Percentiles rank a stretch among this genome's conserved stretches.
phyloP scores from a whole-genome alignment of 2,888 invertebrate genomes.

The Bursaphelenchus okinawaensis region DNA sequence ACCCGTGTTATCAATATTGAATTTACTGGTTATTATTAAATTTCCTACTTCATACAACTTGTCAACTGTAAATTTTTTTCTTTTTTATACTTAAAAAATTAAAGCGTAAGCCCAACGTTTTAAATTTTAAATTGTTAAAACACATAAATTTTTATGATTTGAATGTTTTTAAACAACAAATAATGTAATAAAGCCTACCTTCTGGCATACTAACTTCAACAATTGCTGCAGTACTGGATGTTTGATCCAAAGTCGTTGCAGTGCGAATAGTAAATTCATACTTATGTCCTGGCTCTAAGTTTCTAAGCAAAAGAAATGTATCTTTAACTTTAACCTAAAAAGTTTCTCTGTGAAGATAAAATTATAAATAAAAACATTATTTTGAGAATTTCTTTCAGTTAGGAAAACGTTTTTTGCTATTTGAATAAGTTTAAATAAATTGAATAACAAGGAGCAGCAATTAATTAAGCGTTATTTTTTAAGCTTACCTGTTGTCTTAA shows the following conservation, averaged over 20 bases:
- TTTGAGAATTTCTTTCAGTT: neutral
- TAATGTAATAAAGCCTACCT: conserved; percentile 36
- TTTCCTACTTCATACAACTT: conserved; percentile 56
- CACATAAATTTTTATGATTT: conserved; percentile 4
- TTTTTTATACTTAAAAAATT: no score
- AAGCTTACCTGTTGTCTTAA: conserved; percentile 41
- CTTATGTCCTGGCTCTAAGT: conserved; percentile 48
- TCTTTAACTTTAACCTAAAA: conserved; percentile 50
- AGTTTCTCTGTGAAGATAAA: neutral
- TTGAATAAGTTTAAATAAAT: neutral
- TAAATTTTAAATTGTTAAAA: neutral
- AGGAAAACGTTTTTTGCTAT: conserved; percentile 6
- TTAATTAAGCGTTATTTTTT: no score
- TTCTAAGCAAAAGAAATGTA: conserved; percentile 44
- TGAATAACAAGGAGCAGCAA: no score
- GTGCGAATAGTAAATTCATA: conserved; percentile 54
- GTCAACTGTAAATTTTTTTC: conserved; percentile 33
- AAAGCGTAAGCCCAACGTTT: no score
- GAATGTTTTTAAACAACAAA: no score
- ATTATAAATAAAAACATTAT: neutral
- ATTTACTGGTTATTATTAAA: conserved; percentile 49
- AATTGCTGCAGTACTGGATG: conserved; percentile 52
- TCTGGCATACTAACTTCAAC: conserved; percentile 53
- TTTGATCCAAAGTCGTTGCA: conserved; percentile 31
- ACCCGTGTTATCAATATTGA: conserved; percentile 39